Base-by-base conservation (phyloP, 2,888 invertebrate species). In the Lithosia quadra region DNA sequence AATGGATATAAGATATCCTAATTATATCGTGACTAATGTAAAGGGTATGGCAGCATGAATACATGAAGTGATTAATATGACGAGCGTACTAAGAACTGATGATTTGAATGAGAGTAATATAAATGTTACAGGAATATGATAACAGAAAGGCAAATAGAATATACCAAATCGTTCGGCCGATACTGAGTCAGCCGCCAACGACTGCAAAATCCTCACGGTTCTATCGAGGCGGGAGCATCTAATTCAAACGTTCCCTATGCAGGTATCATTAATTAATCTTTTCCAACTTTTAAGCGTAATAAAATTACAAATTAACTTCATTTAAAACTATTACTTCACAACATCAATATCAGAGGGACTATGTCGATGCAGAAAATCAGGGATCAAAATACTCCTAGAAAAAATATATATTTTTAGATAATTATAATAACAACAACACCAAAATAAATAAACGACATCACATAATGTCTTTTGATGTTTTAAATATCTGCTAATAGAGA, bases 271-370 rank as follows among this genome's bases (percentile, higher is more conserved):
- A 89, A 86, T 87, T 87, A 85, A 85, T 86, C 79, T 84, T 78
- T 84, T 76, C 69, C 77, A 85, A 85, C 82, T 79, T 86, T 74
- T 79, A 90, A 90, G 91, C 91, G 86, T 85, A 88, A 88, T 89
- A 85, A 88, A 86, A 89, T 85, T 88, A 91, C 86, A 89, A 86
- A 86, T 84, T 80, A 86, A 88, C 78, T 87, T 83, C 81, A 84
- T 86, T 87, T 84, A 87, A 91, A 86, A 73, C 87, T 87, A 91
- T 91, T 90, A 92, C 89, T 89, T 86, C 89, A 95, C 94, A 94
- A 95, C 94, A 94, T 89, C 94, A 91, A 94, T 92, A 91, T 91
- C 88, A 88, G 90, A 91, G 92, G 91, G 91, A 87, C 93, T 94
- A 92, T 90, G 86, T 92, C 88, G 91, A 93, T 93, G 93, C 94